These are phyloP conservation scores for Xiphias gladius DNA, from an alignment of 2,113 vertebrate species.

Conservation along the genomic window DNA sequence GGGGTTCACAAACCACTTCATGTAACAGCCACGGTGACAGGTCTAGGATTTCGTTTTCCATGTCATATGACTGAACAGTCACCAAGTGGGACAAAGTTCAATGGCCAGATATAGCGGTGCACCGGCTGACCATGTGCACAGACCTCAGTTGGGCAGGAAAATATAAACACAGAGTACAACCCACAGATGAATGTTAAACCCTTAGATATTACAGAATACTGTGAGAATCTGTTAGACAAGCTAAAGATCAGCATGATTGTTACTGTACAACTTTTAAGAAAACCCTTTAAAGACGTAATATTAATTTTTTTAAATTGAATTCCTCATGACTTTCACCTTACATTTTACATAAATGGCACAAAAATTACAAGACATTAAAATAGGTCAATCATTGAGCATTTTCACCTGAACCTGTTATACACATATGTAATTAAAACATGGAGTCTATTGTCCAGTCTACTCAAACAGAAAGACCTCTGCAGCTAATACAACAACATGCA, in stretches of 20 bases:
- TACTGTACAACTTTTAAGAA: slow-evolving; percentile 3
- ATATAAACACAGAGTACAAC: slow-evolving; percentile 78
- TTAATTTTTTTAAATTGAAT: too few relatives aligned
- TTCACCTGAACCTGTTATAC: neutral
- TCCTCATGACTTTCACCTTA: neutral
- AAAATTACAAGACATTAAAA: neutral
- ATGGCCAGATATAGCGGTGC: slow-evolving; percentile 80
- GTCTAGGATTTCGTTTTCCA: slow-evolving; percentile 84
- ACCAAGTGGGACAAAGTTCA: slow-evolving; percentile 87
- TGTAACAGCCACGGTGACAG: slow-evolving; percentile 20
- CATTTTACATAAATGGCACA: neutral
- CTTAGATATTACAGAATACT: neutral
- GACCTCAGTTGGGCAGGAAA: slow-evolving; percentile 59
- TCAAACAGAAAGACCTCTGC: neutral
- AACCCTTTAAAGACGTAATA: neutral
- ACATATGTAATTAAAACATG: neutral
- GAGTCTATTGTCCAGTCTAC: neutral
- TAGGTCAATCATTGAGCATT: neutral
- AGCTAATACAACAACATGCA: slow-evolving; percentile 17
- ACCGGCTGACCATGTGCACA: slow-evolving; percentile 67
- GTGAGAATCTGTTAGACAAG: neutral
- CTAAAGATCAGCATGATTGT: slow-evolving; percentile 4
- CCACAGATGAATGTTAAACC: neutral
- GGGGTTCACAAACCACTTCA: slow-evolving; percentile 37
- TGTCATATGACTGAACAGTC: slow-evolving; percentile 80